These are phyloP conservation scores for Teleogryllus oceanicus DNA, from an alignment of 2,888 invertebrate genomes.

Conservation along the genomic window DNA sequence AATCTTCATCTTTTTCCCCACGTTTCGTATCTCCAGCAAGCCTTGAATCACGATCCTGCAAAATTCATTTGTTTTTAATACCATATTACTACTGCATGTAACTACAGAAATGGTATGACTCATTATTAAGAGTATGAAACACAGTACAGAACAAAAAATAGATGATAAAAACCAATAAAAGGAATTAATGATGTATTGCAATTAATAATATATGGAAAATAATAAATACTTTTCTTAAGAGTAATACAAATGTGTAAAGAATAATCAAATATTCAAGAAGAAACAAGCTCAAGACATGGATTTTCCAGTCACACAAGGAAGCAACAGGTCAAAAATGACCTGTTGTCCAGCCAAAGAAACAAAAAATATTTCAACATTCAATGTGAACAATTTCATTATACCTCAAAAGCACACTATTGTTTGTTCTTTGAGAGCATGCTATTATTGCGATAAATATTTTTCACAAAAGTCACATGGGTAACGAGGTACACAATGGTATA, in stretches of 20 bases:
- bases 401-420: not conserved
- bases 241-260: not conserved
- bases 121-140: not conserved
- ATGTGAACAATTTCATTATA: not conserved
- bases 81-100: too few relatives aligned
- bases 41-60: constrained; percentile 50
- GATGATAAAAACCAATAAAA: not conserved
- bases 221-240: not conserved
- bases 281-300: too few relatives aligned
- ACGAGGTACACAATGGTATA: too few relatives aligned
- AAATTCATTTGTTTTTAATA: constrained; percentile 20
- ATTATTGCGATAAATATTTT: not conserved
- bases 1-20: constrained; percentile 54
- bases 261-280: not conserved
- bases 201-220: not conserved
- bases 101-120: not conserved
- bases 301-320: too few relatives aligned
- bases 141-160: too few relatives aligned
- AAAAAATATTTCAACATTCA: too few relatives aligned
- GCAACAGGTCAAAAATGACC: too few relatives aligned
- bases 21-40: constrained; percentile 44
- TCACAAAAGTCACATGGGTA: too few relatives aligned
- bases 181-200: not conserved
- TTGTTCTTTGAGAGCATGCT: not conserved
- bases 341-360: too few relatives aligned